These are phyloP conservation scores for Oikopleura dioica DNA, from an alignment of 23 tunicate genomes.

Conservation along the genomic window DNA sequence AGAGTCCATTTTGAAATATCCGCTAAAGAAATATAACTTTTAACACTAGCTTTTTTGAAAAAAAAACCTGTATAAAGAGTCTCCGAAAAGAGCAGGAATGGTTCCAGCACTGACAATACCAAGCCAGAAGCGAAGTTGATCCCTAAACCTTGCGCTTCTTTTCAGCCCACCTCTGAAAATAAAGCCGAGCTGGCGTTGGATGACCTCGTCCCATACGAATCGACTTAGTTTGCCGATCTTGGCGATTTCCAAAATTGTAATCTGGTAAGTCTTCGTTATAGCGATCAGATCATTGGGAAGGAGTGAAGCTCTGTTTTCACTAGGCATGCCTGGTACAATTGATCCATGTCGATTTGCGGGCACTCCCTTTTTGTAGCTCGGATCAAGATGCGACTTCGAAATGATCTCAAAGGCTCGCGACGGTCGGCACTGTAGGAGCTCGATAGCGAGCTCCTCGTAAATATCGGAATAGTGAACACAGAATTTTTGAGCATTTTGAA, in stretches of 20 bases:
- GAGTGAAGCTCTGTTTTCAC: too few species aligned
- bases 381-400: too few species aligned
- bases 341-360: too few species aligned
- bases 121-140: background rate
- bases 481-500: background rate
- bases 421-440: too few species aligned
- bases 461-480: too few species aligned
- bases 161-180: background rate
- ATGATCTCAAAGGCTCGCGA: too few species aligned
- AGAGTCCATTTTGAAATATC: background rate
- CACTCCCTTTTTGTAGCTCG: too few species aligned
- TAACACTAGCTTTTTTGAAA: background rate
- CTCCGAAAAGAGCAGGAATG: background rate
- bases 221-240: background rate
- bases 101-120: background rate
- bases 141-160: background rate
- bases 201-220: slow-evolving; percentile 3
- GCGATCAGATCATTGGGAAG: too few species aligned
- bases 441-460: too few species aligned
- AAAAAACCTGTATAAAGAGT: background rate
- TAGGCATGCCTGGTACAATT: too few species aligned
- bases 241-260: background rate
- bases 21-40: background rate
- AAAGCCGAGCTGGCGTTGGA: background rate
- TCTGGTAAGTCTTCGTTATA: background rate